Percentiles rank a stretch among this genome's conserved stretches.
Conservation (phyloP, 2,888 invertebrate species). For the Dicycla oo region DNA sequence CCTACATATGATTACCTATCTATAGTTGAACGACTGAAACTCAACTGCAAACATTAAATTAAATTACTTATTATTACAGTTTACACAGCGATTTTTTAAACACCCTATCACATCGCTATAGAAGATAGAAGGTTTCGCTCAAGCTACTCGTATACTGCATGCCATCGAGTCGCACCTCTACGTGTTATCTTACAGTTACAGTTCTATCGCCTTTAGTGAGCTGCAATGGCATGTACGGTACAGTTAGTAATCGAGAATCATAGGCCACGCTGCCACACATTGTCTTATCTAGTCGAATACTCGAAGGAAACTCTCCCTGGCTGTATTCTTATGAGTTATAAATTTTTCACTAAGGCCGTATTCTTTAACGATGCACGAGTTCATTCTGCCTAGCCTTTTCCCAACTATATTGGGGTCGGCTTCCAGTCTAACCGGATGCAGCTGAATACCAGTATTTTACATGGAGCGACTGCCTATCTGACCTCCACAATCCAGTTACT, state of each 20-base stretch:
- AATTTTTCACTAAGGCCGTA: neutral
- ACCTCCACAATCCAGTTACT: too few relatives aligned
- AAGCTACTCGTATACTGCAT: conserved; percentile 25
- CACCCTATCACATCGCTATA: neutral
- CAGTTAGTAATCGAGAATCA: conserved; percentile 49
- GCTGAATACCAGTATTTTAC: too few relatives aligned
- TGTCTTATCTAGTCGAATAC: conserved; percentile 27
- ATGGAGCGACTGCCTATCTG: too few relatives aligned
- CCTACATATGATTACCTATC: too few relatives aligned
- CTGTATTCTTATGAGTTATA: neutral
- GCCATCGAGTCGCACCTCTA: conserved; percentile 35
- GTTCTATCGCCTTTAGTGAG: conserved; percentile 26
- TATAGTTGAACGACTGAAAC: too few relatives aligned
- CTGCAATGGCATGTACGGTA: conserved; percentile 35
- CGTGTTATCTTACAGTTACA: conserved; percentile 34
- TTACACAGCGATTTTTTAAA: too few relatives aligned
- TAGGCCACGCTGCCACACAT: conserved; percentile 38
- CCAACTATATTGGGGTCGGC: too few relatives aligned
- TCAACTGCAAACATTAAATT: too few relatives aligned
- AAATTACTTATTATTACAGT: too few relatives aligned
- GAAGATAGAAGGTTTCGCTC: conserved; percentile 9
- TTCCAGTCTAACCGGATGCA: too few relatives aligned
- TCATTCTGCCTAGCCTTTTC: too few relatives aligned
- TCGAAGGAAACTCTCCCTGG: conserved; percentile 8
- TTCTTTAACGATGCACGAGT: neutral